phyloP scores from a whole-genome alignment of 2,113 vertebrate genomes.

The Esox niger region DNA sequence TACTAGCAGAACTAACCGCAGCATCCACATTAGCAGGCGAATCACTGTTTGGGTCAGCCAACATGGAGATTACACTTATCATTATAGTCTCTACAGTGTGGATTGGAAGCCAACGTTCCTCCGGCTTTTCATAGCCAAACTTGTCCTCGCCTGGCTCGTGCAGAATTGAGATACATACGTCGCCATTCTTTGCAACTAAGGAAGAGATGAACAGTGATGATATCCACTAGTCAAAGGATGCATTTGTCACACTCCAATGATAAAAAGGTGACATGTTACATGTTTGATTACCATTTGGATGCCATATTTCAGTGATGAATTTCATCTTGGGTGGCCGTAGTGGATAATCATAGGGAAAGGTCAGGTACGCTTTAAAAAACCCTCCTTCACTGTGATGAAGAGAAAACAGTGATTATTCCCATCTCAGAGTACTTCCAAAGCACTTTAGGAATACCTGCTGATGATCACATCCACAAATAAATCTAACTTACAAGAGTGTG shows the following conservation, averaged over 20 bases:
- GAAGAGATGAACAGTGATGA: background rate
- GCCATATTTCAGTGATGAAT: constrained; percentile 77
- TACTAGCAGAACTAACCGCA: constrained; percentile 61
- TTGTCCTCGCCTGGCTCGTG: constrained; percentile 77
- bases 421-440: background rate
- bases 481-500: constrained; percentile 72
- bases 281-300: constrained; percentile 69
- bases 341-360: constrained; percentile 73
- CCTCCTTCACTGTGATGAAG: constrained; percentile 67
- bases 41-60: constrained; percentile 76
- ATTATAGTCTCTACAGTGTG: constrained; percentile 76
- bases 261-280: background rate
- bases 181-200: constrained; percentile 72
- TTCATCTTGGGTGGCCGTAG: constrained; percentile 75
- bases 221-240: background rate
- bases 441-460: background rate
- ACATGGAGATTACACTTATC: constrained; percentile 78
- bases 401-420: background rate
- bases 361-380: constrained; percentile 75
- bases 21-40: constrained; percentile 78
- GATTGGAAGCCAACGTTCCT: constrained; percentile 76
- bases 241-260: background rate
- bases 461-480: background rate
- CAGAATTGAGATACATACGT: constrained; percentile 76
- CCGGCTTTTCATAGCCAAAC: constrained; percentile 75